Evolutionary conservation across 2,113 vertebrate species (phyloP), one percentile per base, ranked within the genome.

Genomic region (Crotalus horridus): DNA sequence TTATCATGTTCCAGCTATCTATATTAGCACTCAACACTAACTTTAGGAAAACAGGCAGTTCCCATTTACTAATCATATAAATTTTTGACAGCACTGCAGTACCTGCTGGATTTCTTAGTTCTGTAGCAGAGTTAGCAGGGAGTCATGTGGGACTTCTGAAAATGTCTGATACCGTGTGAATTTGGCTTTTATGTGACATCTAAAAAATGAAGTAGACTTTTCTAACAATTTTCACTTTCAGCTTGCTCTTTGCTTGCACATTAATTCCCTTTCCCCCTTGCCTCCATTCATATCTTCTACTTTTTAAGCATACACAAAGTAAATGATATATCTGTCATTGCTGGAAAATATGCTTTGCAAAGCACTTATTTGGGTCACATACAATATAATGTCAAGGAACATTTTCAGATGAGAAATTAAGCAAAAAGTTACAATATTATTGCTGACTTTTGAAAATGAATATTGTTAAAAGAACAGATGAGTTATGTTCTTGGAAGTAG

Each of bases 361-460:
- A 96, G 95, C 95, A 94, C 55, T 95, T 96, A 97, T 96, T 94
- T 96, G 94, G 96, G 97, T 97, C 95, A 96, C 64, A 88, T 88
- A 0, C 90, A 91, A 20, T 74, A 89, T 91, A 81, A 93, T 92
- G 58, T 55, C 89, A 96, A 59, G 92, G 69, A 92, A 96, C 88
- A 89, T 11, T 94, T 93, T 96, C 94, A 93, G 93, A 90, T 94
- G 90, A 96, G 94, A 94, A 97, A 94, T 94, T 93, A 95, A 91
- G 81, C 93, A 96, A 69, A 59, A 89, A 88, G 93, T 89, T 90
- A 94, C 92, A 91, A 93, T 58, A 94, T 85, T 55, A 26, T 0
- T 92, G 61, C 91, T 92, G 91, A 92, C 33, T 91, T 88, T 94
- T 81, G 51, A 43, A 64, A 55, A 81, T 89, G 94, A 92, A 59